Evolutionary conservation across 2,113 vertebrate genomes (phyloP).

Genomic region (Myotis yumanensis): DNA sequence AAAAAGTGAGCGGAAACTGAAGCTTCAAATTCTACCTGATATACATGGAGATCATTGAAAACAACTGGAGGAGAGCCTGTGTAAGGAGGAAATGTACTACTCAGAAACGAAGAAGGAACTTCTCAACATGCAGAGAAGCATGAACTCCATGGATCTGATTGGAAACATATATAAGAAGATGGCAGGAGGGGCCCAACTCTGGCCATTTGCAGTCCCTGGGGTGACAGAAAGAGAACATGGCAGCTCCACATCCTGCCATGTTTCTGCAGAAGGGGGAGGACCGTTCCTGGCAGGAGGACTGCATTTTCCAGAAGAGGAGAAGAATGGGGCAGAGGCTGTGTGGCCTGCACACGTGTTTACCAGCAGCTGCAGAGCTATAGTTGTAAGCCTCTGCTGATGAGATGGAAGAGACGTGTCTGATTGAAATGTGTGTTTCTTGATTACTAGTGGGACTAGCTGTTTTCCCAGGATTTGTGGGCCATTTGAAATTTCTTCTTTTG

Average conservation of each 20-base stretch:
- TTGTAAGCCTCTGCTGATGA: not conserved
- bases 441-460: not conserved
- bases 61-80: not conserved
- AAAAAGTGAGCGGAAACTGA: not conserved
- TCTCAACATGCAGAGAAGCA: accelerated
- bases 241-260: accelerated
- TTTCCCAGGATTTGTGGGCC: not conserved
- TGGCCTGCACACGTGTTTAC: not conserved
- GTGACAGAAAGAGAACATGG: not conserved
- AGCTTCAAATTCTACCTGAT: not conserved
- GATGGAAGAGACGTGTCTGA: not conserved
- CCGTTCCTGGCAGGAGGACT: not conserved
- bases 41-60: not conserved
- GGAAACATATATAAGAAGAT: not conserved
- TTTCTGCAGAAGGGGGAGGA: not conserved
- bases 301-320: not conserved
- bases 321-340: not conserved
- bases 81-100: not conserved
- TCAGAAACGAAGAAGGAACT: not conserved
- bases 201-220: not conserved
- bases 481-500: not conserved
- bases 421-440: not conserved
- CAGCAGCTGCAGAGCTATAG: not conserved
- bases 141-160: not conserved
- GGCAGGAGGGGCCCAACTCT: no score